Base-by-base conservation (phyloP, 2,113 vertebrate species). In the Myotis davidii region DNA sequence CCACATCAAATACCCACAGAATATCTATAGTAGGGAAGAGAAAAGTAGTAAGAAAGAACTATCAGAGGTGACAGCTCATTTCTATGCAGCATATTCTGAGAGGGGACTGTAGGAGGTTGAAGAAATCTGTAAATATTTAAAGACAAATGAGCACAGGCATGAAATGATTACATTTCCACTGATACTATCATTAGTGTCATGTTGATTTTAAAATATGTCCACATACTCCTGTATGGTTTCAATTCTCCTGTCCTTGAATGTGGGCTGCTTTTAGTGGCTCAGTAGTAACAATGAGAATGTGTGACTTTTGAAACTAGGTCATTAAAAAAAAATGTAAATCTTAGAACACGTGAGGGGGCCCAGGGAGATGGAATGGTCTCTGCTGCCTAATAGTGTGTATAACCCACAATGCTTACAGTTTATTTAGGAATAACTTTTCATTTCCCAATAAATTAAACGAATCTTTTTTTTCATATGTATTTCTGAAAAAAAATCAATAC, bases 401-500 rank as follows among this genome's bases (percentile, higher is more conserved):
- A 65, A 65, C n/a, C 29, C 29, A 65, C 29, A 16, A 65, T 65
- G n/a, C 2, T 32, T 65, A 65, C 3, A 65, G 14, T 16, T 65
- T 65, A 32, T 78, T 87, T 11, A 74, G 23, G 20, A 9, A 64
- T 76, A 96, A 54, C 32, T 69, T 17, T 72, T 73, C 37, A 94
- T 56, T 79, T 86, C 25, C 17, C 42, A 69, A 27, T 77, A 39
- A 93, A 59, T 84, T 69, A 88, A 92, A 91, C 18, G 16, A 72
- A 84, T 85, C 34, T 69, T 91, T 13, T 13, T 85, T 85, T 54
- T 21, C 7, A 70, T n/a, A 78, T 20, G 76, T 73, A 73, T n/a
- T 88, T 50, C 77, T 85, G 45, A 72, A 85, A 76, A 95, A 85
- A 1, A 85, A 85, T 96, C 45, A 91, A 65, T 50, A 76, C 13